Evolutionary conservation across 2,113 vertebrate genomes (phyloP).

Genomic region (Aleadryas rufinucha): DNA sequence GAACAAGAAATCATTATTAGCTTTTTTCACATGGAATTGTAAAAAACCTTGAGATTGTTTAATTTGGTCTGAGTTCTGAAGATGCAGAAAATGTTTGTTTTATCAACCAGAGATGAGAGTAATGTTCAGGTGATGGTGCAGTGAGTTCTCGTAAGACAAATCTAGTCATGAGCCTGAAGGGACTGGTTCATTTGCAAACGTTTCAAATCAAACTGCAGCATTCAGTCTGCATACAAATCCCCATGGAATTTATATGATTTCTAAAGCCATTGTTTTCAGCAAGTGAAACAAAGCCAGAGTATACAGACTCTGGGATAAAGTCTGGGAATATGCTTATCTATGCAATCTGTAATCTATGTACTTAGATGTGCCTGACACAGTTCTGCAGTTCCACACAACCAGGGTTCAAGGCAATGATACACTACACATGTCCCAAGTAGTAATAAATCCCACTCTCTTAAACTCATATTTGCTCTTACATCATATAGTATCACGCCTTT

Average conservation of each 20-base stretch:
- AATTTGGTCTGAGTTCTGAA: not conserved
- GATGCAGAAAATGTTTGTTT: not conserved
- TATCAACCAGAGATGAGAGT: not conserved
- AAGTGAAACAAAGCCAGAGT: not conserved
- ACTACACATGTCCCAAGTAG: not conserved
- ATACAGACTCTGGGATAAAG: not conserved
- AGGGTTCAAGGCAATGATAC: not conserved
- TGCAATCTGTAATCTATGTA: not conserved
- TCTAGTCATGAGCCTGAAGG: not conserved
- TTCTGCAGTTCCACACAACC: not conserved
- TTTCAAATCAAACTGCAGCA: not conserved
- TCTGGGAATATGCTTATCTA: not conserved
- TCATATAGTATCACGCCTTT: not conserved
- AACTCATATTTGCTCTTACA: not conserved
- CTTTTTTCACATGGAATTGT: not conserved
- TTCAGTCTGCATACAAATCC: not conserved
- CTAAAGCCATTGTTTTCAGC: not conserved
- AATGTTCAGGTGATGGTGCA: not conserved
- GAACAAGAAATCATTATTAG: not conserved
- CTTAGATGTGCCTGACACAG: not conserved
- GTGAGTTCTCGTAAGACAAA: not conserved
- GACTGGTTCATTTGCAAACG: not conserved
- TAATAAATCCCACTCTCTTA: not conserved
- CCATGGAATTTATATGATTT: not conserved
- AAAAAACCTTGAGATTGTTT: not conserved